Conservation (phyloP, 2,113 vertebrate species). For the Candoia aspera region DNA sequence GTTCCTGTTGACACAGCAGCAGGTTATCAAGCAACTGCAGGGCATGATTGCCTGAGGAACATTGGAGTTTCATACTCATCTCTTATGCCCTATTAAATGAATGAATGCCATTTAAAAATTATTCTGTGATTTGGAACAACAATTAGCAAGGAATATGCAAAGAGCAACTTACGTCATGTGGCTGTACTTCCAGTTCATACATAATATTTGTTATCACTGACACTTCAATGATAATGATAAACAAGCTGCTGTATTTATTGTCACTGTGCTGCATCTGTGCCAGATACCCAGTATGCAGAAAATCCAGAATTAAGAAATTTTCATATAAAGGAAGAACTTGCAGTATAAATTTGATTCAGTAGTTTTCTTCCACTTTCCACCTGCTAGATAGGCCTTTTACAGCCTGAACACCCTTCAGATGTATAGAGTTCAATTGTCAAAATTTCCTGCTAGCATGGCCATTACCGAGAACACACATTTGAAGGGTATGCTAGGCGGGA, state of each 20-base stretch:
- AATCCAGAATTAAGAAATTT: not conserved
- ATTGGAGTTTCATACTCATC: not conserved
- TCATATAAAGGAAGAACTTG: not conserved
- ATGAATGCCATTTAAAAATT: constrained; percentile 17
- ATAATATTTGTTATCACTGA: not conserved
- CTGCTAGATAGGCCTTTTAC: not conserved
- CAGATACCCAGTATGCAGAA: not conserved
- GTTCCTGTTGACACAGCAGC: not conserved
- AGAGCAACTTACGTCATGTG: not conserved
- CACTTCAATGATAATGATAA: not conserved
- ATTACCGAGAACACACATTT: not conserved
- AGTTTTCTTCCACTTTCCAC: not conserved
- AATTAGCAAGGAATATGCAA: not conserved
- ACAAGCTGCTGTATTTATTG: not conserved
- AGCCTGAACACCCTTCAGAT: not conserved
- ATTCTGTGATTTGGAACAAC: not conserved
- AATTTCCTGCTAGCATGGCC: not conserved
- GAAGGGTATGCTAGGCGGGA: not conserved
- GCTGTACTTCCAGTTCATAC: not conserved
- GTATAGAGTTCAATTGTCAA: not conserved
- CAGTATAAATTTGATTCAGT: not conserved
- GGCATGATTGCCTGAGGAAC: not conserved
- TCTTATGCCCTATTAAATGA: constrained; percentile 13
- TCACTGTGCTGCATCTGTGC: not conserved
- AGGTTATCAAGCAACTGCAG: not conserved